Evolutionary conservation across 2,797 vertebrate species (phyloP), one percentile per base, ranked within the genome.

Genomic region (Gadopsis marmoratus): DNA sequence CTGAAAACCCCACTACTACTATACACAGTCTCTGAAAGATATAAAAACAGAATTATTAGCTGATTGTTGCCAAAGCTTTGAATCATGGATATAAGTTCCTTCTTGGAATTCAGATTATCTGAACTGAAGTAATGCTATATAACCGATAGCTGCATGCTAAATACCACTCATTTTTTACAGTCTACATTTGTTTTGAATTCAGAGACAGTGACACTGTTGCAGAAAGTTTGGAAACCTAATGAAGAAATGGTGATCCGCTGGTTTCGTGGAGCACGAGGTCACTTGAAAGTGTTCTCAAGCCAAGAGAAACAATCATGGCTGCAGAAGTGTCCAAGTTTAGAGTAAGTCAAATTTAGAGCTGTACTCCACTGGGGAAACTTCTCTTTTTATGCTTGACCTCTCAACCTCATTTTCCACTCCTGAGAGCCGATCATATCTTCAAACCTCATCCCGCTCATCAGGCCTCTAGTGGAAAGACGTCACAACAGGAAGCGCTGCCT

Each of bases 351-450:
- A 93, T 93, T 93, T 94, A 91, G 90, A 91, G 87, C 81, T 33
- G 63, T 39, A 78, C 80, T 93, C 93, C 83, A 51, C 87, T 91
- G 94, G 95, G 94, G 88, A 90, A 88, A 87, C 81, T 81, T 88
- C 84, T 86, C 78, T 90, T 94, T 95, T 93, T 93, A 92, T 89
- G 78, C 88, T 67, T 77, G 83, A 95, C 94, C 94, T 74, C 86
- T 92, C 88, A 65, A 88, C 93, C 91, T 89, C 71, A 92, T 94
- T 95, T 95, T 95, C 95, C 94, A 94, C 92, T 94, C 91, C 89
- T 89, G 88, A 92, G 92, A 94, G 89, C 87, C 14, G 88, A 92
- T 87, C 88, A 78, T 83, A 89, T 94, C 90, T 85, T 39, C 75
- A 68, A 39, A 80, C 80, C 85, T 92, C 79, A 79, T 93, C 90